Conservation (phyloP, 2,888 invertebrate species). For the Leptogaster cylindrica region DNA sequence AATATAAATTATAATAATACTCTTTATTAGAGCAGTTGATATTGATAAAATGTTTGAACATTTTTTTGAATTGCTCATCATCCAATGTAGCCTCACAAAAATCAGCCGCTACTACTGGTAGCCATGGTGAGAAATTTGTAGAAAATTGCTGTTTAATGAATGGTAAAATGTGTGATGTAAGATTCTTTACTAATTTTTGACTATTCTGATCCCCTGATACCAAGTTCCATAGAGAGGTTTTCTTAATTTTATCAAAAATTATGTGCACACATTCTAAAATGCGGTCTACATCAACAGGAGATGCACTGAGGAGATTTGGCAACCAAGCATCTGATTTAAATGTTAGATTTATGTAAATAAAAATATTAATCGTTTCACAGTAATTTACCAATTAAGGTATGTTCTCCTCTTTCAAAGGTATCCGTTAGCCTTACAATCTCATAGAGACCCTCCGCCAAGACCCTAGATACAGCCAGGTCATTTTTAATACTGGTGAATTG, state of each 20-base stretch:
- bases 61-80: slow-evolving; percentile 52
- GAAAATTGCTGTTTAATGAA: slow-evolving; percentile 56
- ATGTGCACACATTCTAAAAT: slow-evolving; percentile 56
- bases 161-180: slow-evolving; percentile 57
- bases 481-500: slow-evolving; percentile 54
- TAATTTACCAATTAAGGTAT: slow-evolving; percentile 52
- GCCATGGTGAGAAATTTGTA: slow-evolving; percentile 54
- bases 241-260: slow-evolving; percentile 53
- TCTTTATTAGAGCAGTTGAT: slow-evolving; percentile 54
- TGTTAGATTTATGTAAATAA: neutral
- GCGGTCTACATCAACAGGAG: slow-evolving; percentile 57
- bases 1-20: neutral
- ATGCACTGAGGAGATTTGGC: slow-evolving; percentile 55
- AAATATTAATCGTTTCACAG: neutral
- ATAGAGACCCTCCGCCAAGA: slow-evolving; percentile 54
- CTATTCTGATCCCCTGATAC: neutral
- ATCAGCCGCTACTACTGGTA: slow-evolving; percentile 57
- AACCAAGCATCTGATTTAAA: slow-evolving; percentile 55
- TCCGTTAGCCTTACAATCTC: slow-evolving; percentile 55
- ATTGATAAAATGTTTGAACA: slow-evolving; percentile 54
- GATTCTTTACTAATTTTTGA: slow-evolving; percentile 50
- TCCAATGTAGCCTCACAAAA: slow-evolving; percentile 52
- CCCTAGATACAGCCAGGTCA: slow-evolving; percentile 54
- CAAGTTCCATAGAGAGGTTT: neutral
- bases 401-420: slow-evolving; percentile 56